Percentiles rank a stretch among this genome's conserved stretches.
phyloP scores from a whole-genome alignment of 2,797 vertebrate species.

The Bradypus variegatus region DNA sequence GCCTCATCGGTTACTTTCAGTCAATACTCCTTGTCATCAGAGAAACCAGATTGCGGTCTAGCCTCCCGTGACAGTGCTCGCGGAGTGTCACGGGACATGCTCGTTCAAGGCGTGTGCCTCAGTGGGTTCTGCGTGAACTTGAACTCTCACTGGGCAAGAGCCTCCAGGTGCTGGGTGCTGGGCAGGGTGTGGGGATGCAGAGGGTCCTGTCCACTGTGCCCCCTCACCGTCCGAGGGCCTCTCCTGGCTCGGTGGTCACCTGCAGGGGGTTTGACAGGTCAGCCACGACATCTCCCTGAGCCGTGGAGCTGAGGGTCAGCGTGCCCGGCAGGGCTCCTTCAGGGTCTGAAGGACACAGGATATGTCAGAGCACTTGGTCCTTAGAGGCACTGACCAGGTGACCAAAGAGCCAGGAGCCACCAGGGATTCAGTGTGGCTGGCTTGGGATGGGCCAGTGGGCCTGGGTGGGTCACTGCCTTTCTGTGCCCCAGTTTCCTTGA shows the following conservation, averaged over 20 bases:
- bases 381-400: not conserved
- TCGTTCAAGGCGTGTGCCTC: fast-evolving
- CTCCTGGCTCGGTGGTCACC: not conserved
- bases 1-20: too few relatives aligned
- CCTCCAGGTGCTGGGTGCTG: fast-evolving
- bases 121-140: fast-evolving
- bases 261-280: fast-evolving
- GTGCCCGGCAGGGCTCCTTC: not conserved
- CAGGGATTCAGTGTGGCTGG: not conserved
- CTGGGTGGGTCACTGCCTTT: not conserved
- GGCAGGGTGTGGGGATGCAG: fast-evolving
- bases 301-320: fast-evolving
- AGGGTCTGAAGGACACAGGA: not conserved
- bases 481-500: not conserved
- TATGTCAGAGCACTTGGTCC: not conserved
- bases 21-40: not conserved
- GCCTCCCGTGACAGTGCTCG: fast-evolving
- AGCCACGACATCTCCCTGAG: not conserved
- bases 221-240: not conserved
- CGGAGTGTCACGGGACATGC: not conserved
- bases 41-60: fast-evolving
- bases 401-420: not conserved
- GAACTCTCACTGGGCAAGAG: not conserved
- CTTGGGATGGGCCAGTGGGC: not conserved
- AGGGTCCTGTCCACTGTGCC: not conserved